Evolutionary conservation across 2,113 vertebrate genomes (phyloP).

Genomic region (Lophura nycthemera): DNA sequence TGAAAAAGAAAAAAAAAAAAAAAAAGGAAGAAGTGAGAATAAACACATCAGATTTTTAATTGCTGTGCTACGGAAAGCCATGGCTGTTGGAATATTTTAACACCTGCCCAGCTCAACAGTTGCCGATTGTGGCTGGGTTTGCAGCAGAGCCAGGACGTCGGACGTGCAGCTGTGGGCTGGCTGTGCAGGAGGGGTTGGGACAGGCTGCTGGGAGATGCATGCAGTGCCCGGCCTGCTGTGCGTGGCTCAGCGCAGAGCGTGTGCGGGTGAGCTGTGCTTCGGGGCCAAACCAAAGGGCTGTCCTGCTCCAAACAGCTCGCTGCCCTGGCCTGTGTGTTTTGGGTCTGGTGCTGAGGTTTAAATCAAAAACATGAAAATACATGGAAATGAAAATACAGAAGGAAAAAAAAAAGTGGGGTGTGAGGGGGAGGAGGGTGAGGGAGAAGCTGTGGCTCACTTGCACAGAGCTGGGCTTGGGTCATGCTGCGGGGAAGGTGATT

Average conservation of each 20-base stretch:
- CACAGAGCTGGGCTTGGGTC: background rate
- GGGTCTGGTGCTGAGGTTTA: background rate
- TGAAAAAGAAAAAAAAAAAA: background rate
- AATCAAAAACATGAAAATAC: background rate
- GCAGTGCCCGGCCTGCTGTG: background rate
- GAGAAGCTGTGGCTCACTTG: background rate
- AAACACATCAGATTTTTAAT: conserved; percentile 46
- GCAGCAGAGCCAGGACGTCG: background rate
- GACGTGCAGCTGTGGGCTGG: background rate
- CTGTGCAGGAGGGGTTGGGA: background rate
- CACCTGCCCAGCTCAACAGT: conserved; percentile 68
- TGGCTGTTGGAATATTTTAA: conserved; percentile 56
- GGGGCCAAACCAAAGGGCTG: too few relatives aligned
- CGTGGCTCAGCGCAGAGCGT: background rate
- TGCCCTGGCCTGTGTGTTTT: background rate
- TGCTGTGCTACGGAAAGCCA: background rate
- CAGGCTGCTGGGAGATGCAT: background rate
- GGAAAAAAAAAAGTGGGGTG: background rate
- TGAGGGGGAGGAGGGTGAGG: too few relatives aligned
- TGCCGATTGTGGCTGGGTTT: conserved; percentile 25
- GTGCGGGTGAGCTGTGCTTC: background rate
- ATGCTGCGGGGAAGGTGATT: background rate
- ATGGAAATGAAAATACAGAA: too few relatives aligned
- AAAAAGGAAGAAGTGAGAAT: background rate
- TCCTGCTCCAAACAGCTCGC: too few relatives aligned